These are phyloP conservation scores for Drosophila atripex DNA, from an alignment of 2,888 invertebrate species.

Conservation along the genomic window DNA sequence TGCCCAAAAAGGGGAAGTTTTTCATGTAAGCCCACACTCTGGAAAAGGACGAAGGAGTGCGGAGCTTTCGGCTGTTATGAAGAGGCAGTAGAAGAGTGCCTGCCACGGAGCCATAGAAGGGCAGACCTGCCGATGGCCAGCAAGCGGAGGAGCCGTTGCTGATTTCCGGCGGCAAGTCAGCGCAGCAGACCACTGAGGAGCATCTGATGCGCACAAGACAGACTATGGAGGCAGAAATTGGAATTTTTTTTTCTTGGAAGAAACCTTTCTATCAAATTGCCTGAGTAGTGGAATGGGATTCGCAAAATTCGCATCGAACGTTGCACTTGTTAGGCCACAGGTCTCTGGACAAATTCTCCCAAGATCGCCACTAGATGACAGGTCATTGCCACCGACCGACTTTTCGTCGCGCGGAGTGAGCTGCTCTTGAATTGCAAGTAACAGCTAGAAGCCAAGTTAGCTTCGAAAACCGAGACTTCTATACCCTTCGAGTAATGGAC, in stretches of 20 bases:
- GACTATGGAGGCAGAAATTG: neutral
- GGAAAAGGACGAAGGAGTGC: slow-evolving; percentile 48
- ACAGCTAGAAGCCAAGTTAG: slow-evolving; percentile 52
- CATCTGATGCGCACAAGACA: slow-evolving; percentile 64
- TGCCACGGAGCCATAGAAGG: slow-evolving; percentile 32
- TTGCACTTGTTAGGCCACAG: slow-evolving; percentile 55
- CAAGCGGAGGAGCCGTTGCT: slow-evolving; percentile 22
- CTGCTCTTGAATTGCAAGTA: slow-evolving; percentile 71
- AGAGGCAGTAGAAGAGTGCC: slow-evolving; percentile 30
- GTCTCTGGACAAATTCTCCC: slow-evolving; percentile 64
- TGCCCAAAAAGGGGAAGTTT: slow-evolving; percentile 8
- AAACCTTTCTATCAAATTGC: neutral
- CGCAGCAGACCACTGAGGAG: slow-evolving; percentile 64
- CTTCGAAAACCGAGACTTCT: slow-evolving; percentile 18
- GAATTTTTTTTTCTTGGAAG: neutral
- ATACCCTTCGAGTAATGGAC: neutral
- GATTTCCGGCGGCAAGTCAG: slow-evolving; percentile 79
- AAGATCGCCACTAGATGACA: slow-evolving; percentile 20
- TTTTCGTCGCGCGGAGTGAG: neutral
- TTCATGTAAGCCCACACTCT: slow-evolving; percentile 46
- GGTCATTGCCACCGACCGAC: slow-evolving; percentile 10
- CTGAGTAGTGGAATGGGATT: too few relatives aligned
- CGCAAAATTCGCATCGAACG: neutral
- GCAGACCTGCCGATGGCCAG: slow-evolving; percentile 21
- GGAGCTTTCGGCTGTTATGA: slow-evolving; percentile 57